phyloP scores from a whole-genome alignment of 2,113 vertebrate genomes.

The Siniperca chuatsi region DNA sequence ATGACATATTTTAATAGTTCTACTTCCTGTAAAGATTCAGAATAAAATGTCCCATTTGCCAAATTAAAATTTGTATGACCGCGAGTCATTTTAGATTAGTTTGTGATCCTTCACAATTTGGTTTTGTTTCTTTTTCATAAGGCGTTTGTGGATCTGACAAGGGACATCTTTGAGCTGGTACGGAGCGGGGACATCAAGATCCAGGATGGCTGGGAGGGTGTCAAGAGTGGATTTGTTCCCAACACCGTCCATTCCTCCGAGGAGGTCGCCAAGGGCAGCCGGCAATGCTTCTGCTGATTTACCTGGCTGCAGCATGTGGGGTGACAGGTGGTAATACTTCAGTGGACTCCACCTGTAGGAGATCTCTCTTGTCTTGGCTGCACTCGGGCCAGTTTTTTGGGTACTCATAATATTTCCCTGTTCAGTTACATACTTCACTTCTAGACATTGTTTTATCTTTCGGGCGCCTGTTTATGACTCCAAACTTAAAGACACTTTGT shows the following conservation, averaged over 20 bases:
- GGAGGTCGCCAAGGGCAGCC: slow-evolving; percentile 93
- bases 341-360: slow-evolving; percentile 35
- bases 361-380: slow-evolving; percentile 9
- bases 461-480: slow-evolving; percentile 24
- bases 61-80: neutral
- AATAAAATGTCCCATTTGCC: neutral
- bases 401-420: slow-evolving; percentile 18
- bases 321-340: neutral
- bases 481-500: slow-evolving; percentile 12
- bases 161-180: slow-evolving; percentile 95
- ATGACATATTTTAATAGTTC: neutral
- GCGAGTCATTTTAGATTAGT: neutral
- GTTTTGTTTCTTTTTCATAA: neutral
- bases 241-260: slow-evolving; percentile 96
- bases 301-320: neutral
- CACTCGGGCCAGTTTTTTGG: slow-evolving; percentile 18
- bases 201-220: slow-evolving; percentile 98
- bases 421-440: slow-evolving; percentile 16
- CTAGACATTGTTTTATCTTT: slow-evolving; percentile 29
- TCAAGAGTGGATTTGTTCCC: slow-evolving; percentile 97
- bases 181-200: slow-evolving; percentile 95
- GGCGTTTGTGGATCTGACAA: slow-evolving; percentile 95
- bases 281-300: slow-evolving; percentile 93
- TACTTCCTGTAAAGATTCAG: neutral
- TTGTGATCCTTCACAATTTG: neutral